These are phyloP conservation scores for Anorthoa munda DNA, from an alignment of 2,888 invertebrate genomes.

Conservation along the genomic window DNA sequence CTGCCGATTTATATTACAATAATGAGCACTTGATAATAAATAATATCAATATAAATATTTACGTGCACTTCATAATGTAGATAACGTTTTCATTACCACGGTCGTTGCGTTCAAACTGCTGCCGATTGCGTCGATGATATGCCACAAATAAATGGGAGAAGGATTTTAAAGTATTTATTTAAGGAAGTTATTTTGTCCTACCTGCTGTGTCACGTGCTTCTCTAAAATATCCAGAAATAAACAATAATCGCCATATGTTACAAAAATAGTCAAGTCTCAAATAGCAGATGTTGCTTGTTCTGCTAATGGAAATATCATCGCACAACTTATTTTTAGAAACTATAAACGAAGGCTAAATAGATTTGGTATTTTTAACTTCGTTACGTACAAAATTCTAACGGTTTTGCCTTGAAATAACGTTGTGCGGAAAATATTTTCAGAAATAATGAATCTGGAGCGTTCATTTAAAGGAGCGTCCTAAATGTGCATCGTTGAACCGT, in stretches of 20 bases:
- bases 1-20: conserved; percentile 15
- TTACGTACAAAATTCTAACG: neutral
- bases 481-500: conserved; percentile 2
- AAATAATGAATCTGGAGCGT: neutral
- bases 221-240: neutral
- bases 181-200: neutral
- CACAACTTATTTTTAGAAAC: conserved; percentile 44
- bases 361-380: conserved; percentile 48
- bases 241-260: neutral
- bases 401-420: conserved; percentile 19
- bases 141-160: neutral
- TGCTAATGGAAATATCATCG: conserved; percentile 23
- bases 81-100: conserved; percentile 10
- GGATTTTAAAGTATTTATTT: neutral
- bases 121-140: neutral
- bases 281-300: conserved; percentile 37
- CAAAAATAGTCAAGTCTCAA: conserved; percentile 17
- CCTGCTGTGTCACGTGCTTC: neutral
- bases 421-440: conserved; percentile 1
- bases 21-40: conserved; percentile 8
- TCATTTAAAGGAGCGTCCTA: neutral
- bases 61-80: conserved; percentile 12
- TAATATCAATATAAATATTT: conserved; percentile 38
- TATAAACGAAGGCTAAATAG: conserved; percentile 27
- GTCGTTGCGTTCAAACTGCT: neutral